Evolutionary conservation across 2,113 vertebrate species (phyloP), one percentile per base, ranked within the genome.

Genomic region (Chrysochloris asiatica): DNA sequence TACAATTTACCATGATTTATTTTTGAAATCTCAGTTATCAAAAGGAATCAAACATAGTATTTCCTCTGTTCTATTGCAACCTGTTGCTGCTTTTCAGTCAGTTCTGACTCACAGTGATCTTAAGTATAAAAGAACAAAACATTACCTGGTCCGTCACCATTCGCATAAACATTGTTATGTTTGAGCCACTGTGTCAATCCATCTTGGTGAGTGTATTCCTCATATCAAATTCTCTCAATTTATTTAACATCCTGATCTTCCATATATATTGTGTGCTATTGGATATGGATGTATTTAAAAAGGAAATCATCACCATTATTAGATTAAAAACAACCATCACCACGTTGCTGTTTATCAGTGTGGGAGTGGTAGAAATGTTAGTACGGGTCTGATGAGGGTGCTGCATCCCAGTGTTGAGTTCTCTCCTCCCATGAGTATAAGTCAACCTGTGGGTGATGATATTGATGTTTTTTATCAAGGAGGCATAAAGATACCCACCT

Each of bases 1-100:
- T 36, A 38, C 41, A 52, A 7, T 2, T 63, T 41, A 33, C 73
- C 54, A n/a, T 91, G 26, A 63, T 87, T 86, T 92, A 61, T 77
- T 47, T 86, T 86, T 83, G 22, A 45, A 78, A 72, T 89, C 33
- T 84, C 72, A 83, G 9, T 69, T 26, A 88, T 41, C 47, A 87
- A 85, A n/a, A 84, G 69, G 75, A 95, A 93, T 52, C n/a, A 77
- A 67, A 43, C 69, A 69, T 4, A 4, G 5, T 86, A 13, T 89
- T 61, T 69, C 33, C 28, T 88, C 24, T 76, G 1, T 50, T 16
- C 7, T 67, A 47, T 90, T n/a, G 92, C 83, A 95, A 63, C 1
- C 33, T 67, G 14, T 36, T 17, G 28, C 36, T 67, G 63, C 13
- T 67, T 33, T 67, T 26, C 33, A 16, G 28, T 67, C 63, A 67